phyloP scores from a whole-genome alignment of 2,888 invertebrate species.

The Fissipunctia ypsillon region DNA sequence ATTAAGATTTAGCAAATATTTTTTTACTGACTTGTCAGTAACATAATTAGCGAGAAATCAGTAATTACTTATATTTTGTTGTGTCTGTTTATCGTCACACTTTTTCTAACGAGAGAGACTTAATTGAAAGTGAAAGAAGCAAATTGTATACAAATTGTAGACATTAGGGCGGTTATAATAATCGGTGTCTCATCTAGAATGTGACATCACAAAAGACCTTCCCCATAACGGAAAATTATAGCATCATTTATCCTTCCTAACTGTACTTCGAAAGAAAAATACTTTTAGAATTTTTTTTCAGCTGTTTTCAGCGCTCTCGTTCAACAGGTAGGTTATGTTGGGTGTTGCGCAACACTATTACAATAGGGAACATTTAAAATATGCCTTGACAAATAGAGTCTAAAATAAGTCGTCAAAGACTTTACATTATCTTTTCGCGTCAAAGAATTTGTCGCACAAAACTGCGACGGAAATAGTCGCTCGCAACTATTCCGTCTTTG shows the following conservation, averaged over 20 bases:
- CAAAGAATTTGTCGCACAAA: constrained; percentile 29
- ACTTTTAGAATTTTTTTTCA: too few species aligned
- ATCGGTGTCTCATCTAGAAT: background rate
- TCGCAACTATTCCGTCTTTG: background rate
- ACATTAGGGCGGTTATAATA: background rate
- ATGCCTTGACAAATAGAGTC: background rate
- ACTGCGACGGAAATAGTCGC: constrained; percentile 22
- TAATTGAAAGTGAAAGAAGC: constrained; percentile 28
- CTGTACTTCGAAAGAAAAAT: background rate
- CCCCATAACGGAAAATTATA: background rate
- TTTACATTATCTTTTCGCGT: constrained; percentile 12
- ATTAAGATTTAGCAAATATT: constrained; percentile 27
- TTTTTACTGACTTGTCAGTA: constrained; percentile 24
- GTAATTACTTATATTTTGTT: constrained; percentile 14
- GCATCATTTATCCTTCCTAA: background rate
- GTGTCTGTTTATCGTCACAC: background rate
- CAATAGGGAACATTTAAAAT: background rate
- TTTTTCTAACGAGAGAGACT: background rate
- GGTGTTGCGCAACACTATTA: background rate
- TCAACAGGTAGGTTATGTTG: background rate
- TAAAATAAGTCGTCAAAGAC: constrained; percentile 7
- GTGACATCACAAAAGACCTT: background rate
- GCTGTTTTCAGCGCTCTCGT: background rate
- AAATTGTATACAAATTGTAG: background rate
- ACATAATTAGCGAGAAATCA: constrained; percentile 52